Percentiles rank a stretch among this genome's conserved stretches.
Conservation (phyloP, 1,140 invertebrate species). For the Gryllus bimaculatus region DNA sequence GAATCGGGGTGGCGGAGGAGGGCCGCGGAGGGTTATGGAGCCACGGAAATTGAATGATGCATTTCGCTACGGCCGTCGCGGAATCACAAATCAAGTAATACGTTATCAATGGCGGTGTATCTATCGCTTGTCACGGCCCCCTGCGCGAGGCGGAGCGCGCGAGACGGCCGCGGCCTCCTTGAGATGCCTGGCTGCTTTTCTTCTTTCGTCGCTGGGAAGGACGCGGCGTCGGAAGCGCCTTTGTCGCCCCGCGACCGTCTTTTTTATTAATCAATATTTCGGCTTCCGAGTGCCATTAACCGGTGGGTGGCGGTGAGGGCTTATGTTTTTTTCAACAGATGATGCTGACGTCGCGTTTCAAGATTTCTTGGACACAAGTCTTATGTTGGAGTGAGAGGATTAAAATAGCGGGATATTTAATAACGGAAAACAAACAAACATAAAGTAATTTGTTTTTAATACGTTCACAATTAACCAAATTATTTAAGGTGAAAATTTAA, state of each 20-base stretch:
- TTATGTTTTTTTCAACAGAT: too few relatives aligned
- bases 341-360: too few relatives aligned
- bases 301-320: too few relatives aligned
- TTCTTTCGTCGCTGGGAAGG: not conserved
- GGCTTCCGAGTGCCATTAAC: too few relatives aligned
- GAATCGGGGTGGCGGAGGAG: not conserved
- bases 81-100: conserved; percentile 5
- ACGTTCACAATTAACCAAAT: too few relatives aligned
- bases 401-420: too few relatives aligned
- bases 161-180: not conserved
- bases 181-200: not conserved
- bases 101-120: not conserved
- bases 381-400: too few relatives aligned
- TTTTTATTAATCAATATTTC: not conserved
- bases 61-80: not conserved
- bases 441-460: too few relatives aligned
- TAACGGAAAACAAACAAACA: too few relatives aligned
- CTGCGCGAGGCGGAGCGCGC: too few relatives aligned
- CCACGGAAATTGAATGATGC: not conserved
- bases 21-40: not conserved
- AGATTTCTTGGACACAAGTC: too few relatives aligned
- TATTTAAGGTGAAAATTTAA: too few relatives aligned
- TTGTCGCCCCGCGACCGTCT: not conserved
- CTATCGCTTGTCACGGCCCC: not conserved
- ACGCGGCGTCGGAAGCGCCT: not conserved